These are phyloP conservation scores for Hydrozoanthus tunicans DNA, from an alignment of 64 coral and sea anemone genomes.

Conservation along the genomic window DNA sequence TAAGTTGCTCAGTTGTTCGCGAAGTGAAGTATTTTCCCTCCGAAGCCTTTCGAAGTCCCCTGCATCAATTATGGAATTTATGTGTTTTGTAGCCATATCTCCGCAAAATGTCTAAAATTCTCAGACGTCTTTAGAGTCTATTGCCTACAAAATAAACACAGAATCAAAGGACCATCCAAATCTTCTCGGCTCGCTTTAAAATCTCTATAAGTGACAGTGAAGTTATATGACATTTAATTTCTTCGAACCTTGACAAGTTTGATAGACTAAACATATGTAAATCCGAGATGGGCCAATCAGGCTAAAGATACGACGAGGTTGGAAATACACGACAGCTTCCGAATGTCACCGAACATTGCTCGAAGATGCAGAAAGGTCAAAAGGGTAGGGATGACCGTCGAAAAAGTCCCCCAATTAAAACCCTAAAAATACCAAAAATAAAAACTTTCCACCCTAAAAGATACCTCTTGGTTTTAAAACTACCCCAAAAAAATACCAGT, in stretches of 20 bases:
- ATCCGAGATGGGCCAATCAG: not conserved
- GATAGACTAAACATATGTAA: not conserved
- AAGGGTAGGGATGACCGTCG: too few relatives aligned
- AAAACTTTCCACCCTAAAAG: too few relatives aligned
- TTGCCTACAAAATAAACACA: not conserved
- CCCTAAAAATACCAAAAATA: too few relatives aligned
- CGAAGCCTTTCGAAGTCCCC: constrained; percentile 68
- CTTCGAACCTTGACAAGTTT: not conserved
- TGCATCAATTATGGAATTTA: constrained; percentile 58
- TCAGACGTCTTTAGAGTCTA: not conserved
- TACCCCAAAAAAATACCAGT: too few relatives aligned
- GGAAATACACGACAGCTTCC: not conserved
- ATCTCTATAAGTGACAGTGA: not conserved
- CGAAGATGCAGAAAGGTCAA: too few relatives aligned
- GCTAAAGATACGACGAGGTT: not conserved
- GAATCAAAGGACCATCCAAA: not conserved
- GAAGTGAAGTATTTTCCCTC: constrained; percentile 66
- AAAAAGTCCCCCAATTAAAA: too few relatives aligned
- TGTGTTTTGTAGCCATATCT: constrained; percentile 58
- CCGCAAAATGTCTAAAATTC: not conserved
- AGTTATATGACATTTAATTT: not conserved
- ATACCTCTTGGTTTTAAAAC: too few relatives aligned
- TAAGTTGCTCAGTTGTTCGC: constrained; percentile 63
- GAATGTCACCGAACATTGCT: not conserved
- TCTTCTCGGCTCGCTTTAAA: not conserved